Percentiles rank a stretch among this genome's conserved stretches.
Conservation (phyloP, 1,140 invertebrate genomes). For the Listronotus oregonensis region DNA sequence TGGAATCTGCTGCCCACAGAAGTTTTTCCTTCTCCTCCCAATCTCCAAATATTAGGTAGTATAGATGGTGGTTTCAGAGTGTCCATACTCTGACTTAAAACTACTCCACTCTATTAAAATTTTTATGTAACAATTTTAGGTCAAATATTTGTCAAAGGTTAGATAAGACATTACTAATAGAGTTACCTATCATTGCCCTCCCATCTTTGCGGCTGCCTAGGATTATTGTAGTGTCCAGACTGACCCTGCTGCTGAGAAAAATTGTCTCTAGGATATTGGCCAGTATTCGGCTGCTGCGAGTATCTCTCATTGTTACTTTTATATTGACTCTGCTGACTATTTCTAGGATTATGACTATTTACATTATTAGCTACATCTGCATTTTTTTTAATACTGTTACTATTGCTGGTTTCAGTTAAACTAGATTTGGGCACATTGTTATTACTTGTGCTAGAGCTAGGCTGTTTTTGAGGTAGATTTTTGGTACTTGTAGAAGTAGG, state of each 20-base stretch:
- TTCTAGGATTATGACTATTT: background rate
- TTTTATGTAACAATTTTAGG: too few species aligned
- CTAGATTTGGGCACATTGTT: background rate
- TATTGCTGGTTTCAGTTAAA: background rate
- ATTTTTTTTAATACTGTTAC: constrained; percentile 1
- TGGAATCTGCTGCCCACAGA: too few species aligned
- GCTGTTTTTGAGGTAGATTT: background rate
- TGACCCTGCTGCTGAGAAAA: background rate
- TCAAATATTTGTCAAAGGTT: too few species aligned
- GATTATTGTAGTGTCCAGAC: background rate
- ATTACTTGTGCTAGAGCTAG: background rate
- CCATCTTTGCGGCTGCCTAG: constrained; percentile 2
- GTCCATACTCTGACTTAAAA: too few species aligned
- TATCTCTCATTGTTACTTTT: constrained; percentile 1
- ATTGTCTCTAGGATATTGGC: background rate
- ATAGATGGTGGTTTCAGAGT: too few species aligned
- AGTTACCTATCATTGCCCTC: too few species aligned
- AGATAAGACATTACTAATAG: too few species aligned
- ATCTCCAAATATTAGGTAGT: too few species aligned
- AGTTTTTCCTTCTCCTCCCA: too few species aligned
- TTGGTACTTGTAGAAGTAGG: background rate
- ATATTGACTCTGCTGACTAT: constrained; percentile 2
- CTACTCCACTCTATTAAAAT: too few species aligned
- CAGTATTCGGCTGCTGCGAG: background rate
- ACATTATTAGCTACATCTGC: background rate